phyloP scores from a whole-genome alignment of 2,888 invertebrate genomes.

The Eristalis intricaria region DNA sequence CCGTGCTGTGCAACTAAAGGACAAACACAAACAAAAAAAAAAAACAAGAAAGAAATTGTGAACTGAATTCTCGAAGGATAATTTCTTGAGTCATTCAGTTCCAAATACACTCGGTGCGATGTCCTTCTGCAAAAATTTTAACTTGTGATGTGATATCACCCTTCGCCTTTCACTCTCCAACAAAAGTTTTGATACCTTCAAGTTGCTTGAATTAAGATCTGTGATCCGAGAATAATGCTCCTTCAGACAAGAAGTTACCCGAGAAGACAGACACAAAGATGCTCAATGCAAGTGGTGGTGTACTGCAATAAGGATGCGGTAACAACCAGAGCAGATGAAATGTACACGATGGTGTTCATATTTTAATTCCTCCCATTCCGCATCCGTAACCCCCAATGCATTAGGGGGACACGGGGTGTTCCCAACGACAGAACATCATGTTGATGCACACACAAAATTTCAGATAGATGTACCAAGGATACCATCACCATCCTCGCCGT shows the following conservation, averaged over 20 bases:
- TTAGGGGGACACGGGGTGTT: background rate
- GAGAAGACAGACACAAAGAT: slow-evolving; percentile 32
- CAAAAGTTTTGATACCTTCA: slow-evolving; percentile 53
- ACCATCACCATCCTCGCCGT: slow-evolving; percentile 10
- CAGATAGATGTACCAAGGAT: slow-evolving; percentile 46
- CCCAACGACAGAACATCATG: slow-evolving; percentile 42
- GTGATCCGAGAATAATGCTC: slow-evolving; percentile 31
- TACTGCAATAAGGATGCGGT: slow-evolving; percentile 27
- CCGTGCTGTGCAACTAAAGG: background rate
- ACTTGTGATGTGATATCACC: slow-evolving; percentile 18
- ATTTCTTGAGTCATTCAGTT: background rate
- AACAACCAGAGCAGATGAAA: slow-evolving; percentile 44
- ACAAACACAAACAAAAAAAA: background rate
- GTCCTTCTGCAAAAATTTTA: slow-evolving; percentile 3
- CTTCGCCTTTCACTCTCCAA: background rate
- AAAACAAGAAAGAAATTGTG: background rate
- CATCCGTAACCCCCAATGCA: background rate
- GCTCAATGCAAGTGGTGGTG: background rate
- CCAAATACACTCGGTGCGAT: background rate
- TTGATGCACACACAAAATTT: slow-evolving; percentile 58
- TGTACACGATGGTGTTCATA: slow-evolving; percentile 48
- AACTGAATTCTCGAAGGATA: background rate
- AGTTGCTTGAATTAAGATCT: slow-evolving; percentile 47
- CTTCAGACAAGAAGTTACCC: slow-evolving; percentile 48
- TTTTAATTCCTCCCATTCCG: slow-evolving; percentile 35